Evolutionary conservation across 2,888 invertebrate species (phyloP).

Genomic region (Mermis nigrescens): DNA sequence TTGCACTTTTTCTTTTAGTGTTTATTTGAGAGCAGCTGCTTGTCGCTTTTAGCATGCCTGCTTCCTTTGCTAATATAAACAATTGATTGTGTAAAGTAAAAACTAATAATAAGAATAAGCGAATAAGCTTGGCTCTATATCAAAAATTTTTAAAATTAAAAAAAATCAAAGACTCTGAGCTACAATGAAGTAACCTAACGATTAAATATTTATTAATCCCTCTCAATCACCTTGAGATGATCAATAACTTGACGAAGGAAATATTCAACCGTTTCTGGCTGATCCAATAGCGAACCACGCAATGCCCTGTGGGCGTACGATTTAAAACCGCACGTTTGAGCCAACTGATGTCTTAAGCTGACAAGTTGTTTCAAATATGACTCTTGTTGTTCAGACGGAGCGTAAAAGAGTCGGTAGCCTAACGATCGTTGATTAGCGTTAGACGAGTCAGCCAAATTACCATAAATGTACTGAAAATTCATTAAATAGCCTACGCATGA

Average conservation of each 20-base stretch:
- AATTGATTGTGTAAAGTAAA: no score
- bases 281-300: conserved; percentile 51
- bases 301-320: conserved; percentile 73
- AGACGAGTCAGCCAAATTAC: background rate
- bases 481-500: no score
- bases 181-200: no score
- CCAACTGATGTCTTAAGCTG: conserved; percentile 54
- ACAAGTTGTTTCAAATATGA: conserved; percentile 48
- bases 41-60: no score
- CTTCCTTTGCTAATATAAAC: no score
- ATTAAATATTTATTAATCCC: no score
- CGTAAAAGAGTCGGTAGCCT: conserved; percentile 9
- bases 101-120: no score
- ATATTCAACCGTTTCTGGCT: conserved; percentile 23
- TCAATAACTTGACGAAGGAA: conserved; percentile 17
- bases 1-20: no score
- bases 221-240: background rate
- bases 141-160: no score
- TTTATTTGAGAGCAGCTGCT: no score
- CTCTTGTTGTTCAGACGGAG: conserved; percentile 19
- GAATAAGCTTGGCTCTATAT: no score
- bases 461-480: background rate
- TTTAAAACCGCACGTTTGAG: conserved; percentile 65
- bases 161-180: no score
- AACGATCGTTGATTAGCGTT: background rate